A percentile compares a stretch with the other conserved stretches of the same genome.
phyloP scores from a whole-genome alignment of 2,888 invertebrate species.

The Temnothorax rugatulus region DNA sequence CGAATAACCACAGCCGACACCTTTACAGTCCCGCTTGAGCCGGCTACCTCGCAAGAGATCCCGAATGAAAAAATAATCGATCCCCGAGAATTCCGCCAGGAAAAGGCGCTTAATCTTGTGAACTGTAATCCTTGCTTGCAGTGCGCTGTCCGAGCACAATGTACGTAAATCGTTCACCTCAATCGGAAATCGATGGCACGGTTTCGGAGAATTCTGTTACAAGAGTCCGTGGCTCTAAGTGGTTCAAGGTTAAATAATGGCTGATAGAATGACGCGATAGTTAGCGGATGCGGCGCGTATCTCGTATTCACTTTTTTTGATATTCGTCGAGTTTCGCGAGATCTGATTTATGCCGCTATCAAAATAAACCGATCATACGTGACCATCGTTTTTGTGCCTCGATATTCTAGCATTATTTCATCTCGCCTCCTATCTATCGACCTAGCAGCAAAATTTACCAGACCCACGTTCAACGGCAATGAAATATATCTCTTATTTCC shows the following conservation, averaged over 20 bases:
- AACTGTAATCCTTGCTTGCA: conserved; percentile 48
- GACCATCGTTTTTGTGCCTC: conserved; percentile 1
- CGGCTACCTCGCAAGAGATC: conserved; percentile 58
- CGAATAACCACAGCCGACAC: not conserved
- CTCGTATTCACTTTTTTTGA: not conserved
- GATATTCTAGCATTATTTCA: conserved; percentile 42
- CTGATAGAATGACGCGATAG: conserved; percentile 17
- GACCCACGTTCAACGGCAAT: conserved; percentile 16
- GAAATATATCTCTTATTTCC: conserved; percentile 43
- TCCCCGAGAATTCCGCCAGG: conserved; percentile 45
- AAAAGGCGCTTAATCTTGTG: conserved; percentile 58
- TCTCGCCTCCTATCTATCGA: conserved; percentile 39
- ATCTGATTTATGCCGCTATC: conserved; percentile 23
- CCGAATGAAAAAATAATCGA: conserved; percentile 56
- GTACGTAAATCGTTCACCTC: conserved; percentile 51
- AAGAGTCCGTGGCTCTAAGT: conserved; percentile 38
- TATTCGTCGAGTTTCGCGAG: conserved; percentile 6
- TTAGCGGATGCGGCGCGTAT: conserved; percentile 26
- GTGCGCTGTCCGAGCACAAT: conserved; percentile 10
- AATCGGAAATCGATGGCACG: conserved; percentile 49
- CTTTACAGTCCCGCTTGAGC: not conserved
- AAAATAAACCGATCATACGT: conserved; percentile 25
- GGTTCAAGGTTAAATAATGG: conserved; percentile 52
- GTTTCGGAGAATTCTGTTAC: conserved; percentile 45
- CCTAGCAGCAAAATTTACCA: conserved; percentile 27